Evolutionary conservation across 2,888 invertebrate genomes (phyloP), one percentile per base, ranked within the genome.

Genomic region (Mactromeris polynyma): DNA sequence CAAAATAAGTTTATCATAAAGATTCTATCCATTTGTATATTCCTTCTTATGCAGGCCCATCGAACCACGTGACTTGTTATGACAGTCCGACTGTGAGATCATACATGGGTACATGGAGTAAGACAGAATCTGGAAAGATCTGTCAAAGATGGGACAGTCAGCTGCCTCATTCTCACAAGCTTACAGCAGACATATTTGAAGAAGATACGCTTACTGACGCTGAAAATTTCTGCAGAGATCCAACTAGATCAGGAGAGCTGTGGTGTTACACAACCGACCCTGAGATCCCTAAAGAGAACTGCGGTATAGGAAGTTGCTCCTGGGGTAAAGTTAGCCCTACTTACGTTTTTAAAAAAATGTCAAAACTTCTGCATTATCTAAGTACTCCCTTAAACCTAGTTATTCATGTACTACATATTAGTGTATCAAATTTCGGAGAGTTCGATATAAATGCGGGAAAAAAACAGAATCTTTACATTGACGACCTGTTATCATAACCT

Each of bases 71-170:
- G 31, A 69, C 69, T 9, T 69, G 69, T 17, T 69, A 69, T 69
- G 69, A 69, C n/a, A 31, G 69, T 9, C 69, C 69, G 69, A n/a
- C 69, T 33, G 69, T 69, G 9, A 69, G 33, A 69, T 69, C 69
- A 1, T 69, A 69, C 33, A 69, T 69, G 31, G 69, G 69, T 4
- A 69, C 69, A 33, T 69, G 69, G 69, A 69, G 33, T 31, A 69
- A 69, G 69, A 69, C 69, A 19, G n/a, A 9, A 31, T 33, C 69
- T 31, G 69, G 69, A 69, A 69, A 17, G 33, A 17, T 33, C 21
- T 54, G 69, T 69, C 69, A 69, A 69, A 69, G 69, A 69, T 69
- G 69, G n/a, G n/a, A n/a, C n/a, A n/a, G n/a, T n/a, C n/a, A n/a
- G n/a, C n/a, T n/a, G n/a, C n/a, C n/a, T n/a, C n/a, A n/a, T n/a